A percentile compares a stretch with the other conserved stretches of the same genome.
These are phyloP conservation scores for Irena cyanogastra DNA, from an alignment of 2,113 vertebrate genomes.

Conservation along the genomic window DNA sequence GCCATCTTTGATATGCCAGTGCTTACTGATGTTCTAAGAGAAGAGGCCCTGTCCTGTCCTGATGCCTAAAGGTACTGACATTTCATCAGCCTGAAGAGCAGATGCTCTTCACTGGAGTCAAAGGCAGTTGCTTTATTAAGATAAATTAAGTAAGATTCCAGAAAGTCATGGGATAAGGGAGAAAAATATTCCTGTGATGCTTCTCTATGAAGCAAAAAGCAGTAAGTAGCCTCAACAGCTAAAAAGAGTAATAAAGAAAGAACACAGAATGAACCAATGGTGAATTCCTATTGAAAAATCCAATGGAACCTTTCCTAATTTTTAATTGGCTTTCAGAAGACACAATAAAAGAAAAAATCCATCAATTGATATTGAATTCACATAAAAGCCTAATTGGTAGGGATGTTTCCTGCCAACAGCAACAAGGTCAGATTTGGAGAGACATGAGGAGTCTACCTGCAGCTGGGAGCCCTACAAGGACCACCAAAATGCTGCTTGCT, in stretches of 20 bases:
- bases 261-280: constrained; percentile 33
- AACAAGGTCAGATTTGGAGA: background rate
- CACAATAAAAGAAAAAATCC: background rate
- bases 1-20: background rate
- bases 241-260: background rate
- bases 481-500: background rate
- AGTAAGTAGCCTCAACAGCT: background rate
- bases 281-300: constrained; percentile 25
- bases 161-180: background rate
- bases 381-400: background rate
- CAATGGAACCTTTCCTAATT: background rate
- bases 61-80: background rate
- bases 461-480: background rate
- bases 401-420: background rate
- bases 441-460: background rate
- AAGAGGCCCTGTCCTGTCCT: background rate
- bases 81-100: background rate
- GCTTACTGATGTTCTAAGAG: background rate
- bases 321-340: background rate
- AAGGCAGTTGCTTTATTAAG: background rate
- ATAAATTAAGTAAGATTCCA: background rate
- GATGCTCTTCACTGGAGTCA: background rate
- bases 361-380: background rate
- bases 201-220: background rate
- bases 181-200: background rate